Percentiles rank a stretch among this genome's conserved stretches.
Evolutionary conservation across 2,113 vertebrate genomes (phyloP).

Genomic region (Cyanocitta stelleri): DNA sequence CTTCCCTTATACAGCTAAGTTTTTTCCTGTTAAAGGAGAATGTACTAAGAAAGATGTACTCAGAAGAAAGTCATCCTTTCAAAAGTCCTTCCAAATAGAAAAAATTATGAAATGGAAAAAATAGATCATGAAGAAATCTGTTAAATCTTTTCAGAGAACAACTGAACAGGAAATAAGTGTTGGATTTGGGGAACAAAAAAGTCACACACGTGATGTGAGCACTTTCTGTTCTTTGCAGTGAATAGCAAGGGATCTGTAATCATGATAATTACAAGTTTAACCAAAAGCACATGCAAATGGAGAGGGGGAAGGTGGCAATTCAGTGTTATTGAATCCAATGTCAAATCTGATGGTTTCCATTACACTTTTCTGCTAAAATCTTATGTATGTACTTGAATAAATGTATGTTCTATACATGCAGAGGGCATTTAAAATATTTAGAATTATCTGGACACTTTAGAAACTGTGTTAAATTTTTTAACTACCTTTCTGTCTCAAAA

Average conservation of each 20-base stretch:
- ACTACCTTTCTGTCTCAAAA: background rate
- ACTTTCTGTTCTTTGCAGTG: background rate
- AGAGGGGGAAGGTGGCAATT: background rate
- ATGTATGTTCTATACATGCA: background rate
- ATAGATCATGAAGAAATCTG: background rate
- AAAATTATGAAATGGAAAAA: background rate
- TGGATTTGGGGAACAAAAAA: background rate
- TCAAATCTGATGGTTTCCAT: background rate
- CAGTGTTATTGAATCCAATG: background rate
- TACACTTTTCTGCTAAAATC: background rate
- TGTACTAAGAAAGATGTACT: background rate
- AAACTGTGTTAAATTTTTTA: background rate
- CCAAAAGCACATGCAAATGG: background rate
- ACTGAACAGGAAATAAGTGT: background rate
- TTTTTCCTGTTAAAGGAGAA: background rate
- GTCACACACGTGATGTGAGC: background rate
- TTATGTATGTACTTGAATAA: background rate
- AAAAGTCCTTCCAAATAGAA: background rate
- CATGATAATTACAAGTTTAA: background rate
- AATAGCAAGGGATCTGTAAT: background rate
- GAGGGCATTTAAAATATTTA: background rate
- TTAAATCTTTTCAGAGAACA: background rate
- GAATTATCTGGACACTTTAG: background rate
- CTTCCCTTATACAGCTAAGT: background rate
- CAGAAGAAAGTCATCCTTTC: background rate